Evolutionary conservation across 1,140 invertebrate genomes (phyloP), one percentile per base, ranked within the genome.

Genomic region (Octopus sinensis): DNA sequence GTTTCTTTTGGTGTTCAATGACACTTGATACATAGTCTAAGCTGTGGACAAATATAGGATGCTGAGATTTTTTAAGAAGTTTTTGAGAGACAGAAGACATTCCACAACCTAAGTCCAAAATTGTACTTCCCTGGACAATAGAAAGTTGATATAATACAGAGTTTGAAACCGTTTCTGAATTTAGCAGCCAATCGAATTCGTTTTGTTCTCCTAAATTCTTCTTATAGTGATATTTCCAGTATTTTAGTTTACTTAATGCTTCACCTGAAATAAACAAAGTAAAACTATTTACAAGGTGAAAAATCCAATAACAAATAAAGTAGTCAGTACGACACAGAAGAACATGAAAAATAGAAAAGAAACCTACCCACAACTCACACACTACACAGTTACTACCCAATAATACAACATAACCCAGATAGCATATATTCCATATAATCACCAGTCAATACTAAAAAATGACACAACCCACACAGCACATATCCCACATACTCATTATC

Each of bases 41-140:
- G 76, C 83, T 81, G 30, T 82, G 73, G 5, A 85, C 53, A 6
- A 76, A 52, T 9, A 85, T 23, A 53, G 84, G 76, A 62, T 54
- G 30, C 30, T 78, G 30, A 5, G n/a, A 78, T 77, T 79, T 75
- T 62, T 79, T 76, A 17, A 83, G 80, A 5, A 85, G 53, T 17
- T 56, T 76, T 54, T 9, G 62, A 10, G 83, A 54, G 6, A 85
- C 52, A n/a, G 62, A 53, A 17, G 84, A 85, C 71, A 75, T 83
- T 10, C 84, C 84, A 80, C 84, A 85, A 9, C 84, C 84, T 9
- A 84, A 12, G 68, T 85, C 83, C 12, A 85, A 54, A 54, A 85
- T 73, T 23, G 5, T 73, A 6, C 6, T 13, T 5, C 68, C 68
- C 5, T 7, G 17, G 17, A 23, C 7, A 3, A n/a, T 73, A n/a